Evolutionary conservation across 2,888 invertebrate genomes (phyloP), one percentile per base, ranked within the genome.

Genomic region (Vanessa cardui): DNA sequence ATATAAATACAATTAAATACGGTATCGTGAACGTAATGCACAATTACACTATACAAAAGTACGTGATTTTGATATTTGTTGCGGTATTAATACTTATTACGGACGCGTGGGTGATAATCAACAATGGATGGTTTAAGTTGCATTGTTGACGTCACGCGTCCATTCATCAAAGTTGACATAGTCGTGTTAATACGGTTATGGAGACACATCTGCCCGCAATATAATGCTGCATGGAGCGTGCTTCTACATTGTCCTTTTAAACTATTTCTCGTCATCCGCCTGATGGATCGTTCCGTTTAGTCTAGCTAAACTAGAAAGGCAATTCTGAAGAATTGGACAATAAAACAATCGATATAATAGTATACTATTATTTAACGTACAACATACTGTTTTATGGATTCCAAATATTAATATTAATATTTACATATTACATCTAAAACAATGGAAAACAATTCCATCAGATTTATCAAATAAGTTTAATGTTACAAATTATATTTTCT

Each of bases 141-240:
- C 74, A 85, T 89, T 89, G 89, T 89, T 76, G 72, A 69, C 76
- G 80, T 85, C 89, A 89, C 89, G 89, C 76, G 79, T 81, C 73
- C 77, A 80, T 85, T 73, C 79, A 80, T 85, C 83, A 84, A 75
- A 78, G 78, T 76, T 85, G 84, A 84, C 83, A 73, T 74, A 75
- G 79, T 77, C 75, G 74, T 72, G 73, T 74, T 76, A 76, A 76
- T 77, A 76, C 73, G 72, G 44, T 69, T 64, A 68, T 56, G 46
- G 60, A 73, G 73, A 73, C 72, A 75, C 82, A 81, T 82, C 82
- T 82, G 82, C 81, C 45, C 26, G 45, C 58, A 59, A 54, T 61
- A 18, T 52, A 61, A 60, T 64, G 31, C 61, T 33, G 60, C 39
- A 58, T 58, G 26, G 52, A 45, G 33, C 45, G 18, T 64, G 64